A percentile compares a stretch with the other conserved stretches of the same genome.
These are phyloP conservation scores for Athetis lepigone DNA, from an alignment of 2,888 invertebrate genomes.

Conservation along the genomic window DNA sequence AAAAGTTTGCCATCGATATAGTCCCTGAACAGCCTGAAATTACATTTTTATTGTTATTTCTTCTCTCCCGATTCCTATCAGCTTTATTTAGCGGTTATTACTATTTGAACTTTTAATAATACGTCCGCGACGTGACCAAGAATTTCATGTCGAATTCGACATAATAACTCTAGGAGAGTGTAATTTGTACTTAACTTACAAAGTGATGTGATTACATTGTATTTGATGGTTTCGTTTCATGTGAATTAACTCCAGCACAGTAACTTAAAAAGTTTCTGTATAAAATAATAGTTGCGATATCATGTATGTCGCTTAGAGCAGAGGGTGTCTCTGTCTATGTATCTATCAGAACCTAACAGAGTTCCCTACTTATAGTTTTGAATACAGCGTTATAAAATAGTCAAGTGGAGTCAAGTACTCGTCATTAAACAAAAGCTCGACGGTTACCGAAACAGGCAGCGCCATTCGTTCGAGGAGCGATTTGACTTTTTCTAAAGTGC, in stretches of 20 bases:
- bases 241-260: constrained; percentile 47
- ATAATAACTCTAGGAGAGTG: constrained; percentile 62
- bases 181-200: constrained; percentile 77
- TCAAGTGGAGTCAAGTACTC: constrained; percentile 69
- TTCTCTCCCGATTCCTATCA: constrained; percentile 82
- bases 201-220: constrained; percentile 73
- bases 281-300: constrained; percentile 37
- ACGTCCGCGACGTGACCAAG: constrained; percentile 69
- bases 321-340: no score
- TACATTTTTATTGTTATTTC: constrained; percentile 82
- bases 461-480: constrained; percentile 77
- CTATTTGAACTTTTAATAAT: constrained; percentile 87
- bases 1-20: constrained; percentile 87
- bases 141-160: constrained; percentile 70
- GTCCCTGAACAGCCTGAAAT: constrained; percentile 82
- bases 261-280: constrained; percentile 24
- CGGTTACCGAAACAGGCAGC: constrained; percentile 74
- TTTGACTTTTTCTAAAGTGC: constrained; percentile 90
- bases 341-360: constrained; percentile 27
- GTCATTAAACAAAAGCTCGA: constrained; percentile 74
- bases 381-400: constrained; percentile 52
- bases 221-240: constrained; percentile 50
- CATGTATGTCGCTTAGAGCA: constrained; percentile 5
- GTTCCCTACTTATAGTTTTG: constrained; percentile 19
- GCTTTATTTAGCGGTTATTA: constrained; percentile 82